Evolutionary conservation across 2,113 vertebrate species (phyloP).

Genomic region (Eretmochelys imbricata): DNA sequence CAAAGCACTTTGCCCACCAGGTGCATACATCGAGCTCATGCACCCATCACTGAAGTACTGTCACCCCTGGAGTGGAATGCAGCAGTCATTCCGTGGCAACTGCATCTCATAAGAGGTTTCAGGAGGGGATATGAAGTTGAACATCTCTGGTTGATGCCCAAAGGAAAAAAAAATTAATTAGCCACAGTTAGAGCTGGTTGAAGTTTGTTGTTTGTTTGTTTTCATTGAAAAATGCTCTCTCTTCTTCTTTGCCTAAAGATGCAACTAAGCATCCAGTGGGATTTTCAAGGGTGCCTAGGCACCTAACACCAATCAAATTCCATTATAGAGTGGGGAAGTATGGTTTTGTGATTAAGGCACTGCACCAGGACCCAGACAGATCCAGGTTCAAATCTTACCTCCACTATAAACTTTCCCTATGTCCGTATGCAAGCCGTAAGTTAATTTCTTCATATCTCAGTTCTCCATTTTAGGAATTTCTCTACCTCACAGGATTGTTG

Average conservation of each 20-base stretch:
- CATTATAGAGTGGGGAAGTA: too few relatives aligned
- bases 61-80: background rate
- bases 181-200: background rate
- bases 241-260: too few relatives aligned
- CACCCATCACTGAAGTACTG: background rate
- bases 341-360: background rate
- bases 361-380: background rate
- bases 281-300: too few relatives aligned
- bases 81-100: background rate
- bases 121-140: background rate
- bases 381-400: background rate
- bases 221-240: background rate
- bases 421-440: background rate
- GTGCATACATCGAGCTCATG: background rate
- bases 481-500: background rate
- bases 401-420: background rate
- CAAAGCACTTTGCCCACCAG: background rate
- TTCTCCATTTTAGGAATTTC: background rate
- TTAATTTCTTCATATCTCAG: background rate
- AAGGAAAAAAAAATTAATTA: background rate
- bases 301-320: too few relatives aligned
- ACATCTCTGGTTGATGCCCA: background rate
- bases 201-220: background rate
- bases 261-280: too few relatives aligned
- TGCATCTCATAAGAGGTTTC: background rate